Percentiles rank a stretch among this genome's conserved stretches.
Conservation (phyloP, 1,140 invertebrate species). For the Euwallacea similis region DNA sequence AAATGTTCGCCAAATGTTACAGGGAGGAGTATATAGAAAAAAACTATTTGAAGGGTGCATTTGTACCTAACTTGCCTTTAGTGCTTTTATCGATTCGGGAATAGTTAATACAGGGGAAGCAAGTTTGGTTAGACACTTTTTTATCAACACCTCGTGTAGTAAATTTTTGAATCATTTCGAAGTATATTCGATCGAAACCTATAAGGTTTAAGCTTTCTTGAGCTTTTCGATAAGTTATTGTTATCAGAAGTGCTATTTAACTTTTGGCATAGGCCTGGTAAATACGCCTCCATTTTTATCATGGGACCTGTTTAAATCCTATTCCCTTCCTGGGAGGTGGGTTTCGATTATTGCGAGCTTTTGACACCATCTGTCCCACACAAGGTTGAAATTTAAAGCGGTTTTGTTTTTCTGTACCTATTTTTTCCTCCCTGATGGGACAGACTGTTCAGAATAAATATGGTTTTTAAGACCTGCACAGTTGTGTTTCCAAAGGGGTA, state of each 20-base stretch:
- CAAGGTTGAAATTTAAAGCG: conserved; percentile 27
- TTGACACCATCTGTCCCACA: conserved; percentile 40
- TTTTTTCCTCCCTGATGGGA: conserved; percentile 15
- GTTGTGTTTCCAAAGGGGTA: not conserved
- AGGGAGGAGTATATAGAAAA: conserved; percentile 18
- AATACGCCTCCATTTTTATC: conserved; percentile 1
- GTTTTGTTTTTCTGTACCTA: conserved; percentile 28
- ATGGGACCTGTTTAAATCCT: conserved; percentile 32
- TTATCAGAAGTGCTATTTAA: not conserved
- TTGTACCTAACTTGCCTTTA: not conserved
- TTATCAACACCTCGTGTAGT: too few relatives aligned
- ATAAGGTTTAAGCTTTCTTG: too few relatives aligned
- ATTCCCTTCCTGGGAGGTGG: conserved; percentile 36
- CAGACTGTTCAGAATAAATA: too few relatives aligned
- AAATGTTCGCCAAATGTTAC: conserved; percentile 46
- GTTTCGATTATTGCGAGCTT: conserved; percentile 37
- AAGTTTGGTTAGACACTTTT: too few relatives aligned
- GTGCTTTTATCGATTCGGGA: conserved; percentile 1
- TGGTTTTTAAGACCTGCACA: not conserved
- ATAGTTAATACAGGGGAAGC: conserved; percentile 7
- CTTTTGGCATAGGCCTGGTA: conserved; percentile 4
- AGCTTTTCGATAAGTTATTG: not conserved
- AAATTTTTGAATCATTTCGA: too few relatives aligned
- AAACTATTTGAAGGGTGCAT: conserved; percentile 37
- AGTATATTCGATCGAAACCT: too few relatives aligned